Evolutionary conservation across 1,140 invertebrate species (phyloP).

Genomic region (Anastrepha obliqua): DNA sequence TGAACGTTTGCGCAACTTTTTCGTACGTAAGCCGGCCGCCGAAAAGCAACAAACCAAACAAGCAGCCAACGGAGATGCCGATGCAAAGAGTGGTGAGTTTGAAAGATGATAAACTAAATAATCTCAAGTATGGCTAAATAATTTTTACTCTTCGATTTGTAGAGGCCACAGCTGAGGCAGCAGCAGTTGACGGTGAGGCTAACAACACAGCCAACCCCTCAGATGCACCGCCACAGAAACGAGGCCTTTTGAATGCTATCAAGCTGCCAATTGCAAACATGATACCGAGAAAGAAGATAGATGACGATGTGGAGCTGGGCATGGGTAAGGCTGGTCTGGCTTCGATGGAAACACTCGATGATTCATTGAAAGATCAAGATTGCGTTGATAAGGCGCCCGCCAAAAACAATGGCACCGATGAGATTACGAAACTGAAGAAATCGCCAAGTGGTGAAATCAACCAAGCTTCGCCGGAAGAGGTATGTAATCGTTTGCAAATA

Average conservation of each 20-base stretch:
- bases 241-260: conserved; percentile 79
- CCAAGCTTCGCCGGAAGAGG: conserved; percentile 62
- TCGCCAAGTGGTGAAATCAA: conserved; percentile 76
- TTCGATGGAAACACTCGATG: conserved; percentile 85
- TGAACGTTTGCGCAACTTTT: conserved; percentile 70
- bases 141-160: conserved; percentile 37
- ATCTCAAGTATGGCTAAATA: not conserved
- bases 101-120: not conserved
- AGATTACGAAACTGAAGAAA: conserved; percentile 81
- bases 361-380: conserved; percentile 76
- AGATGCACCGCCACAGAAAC: conserved; percentile 66
- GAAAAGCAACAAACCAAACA: conserved; percentile 66
- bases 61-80: conserved; percentile 58
- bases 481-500: not conserved
- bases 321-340: conserved; percentile 81
- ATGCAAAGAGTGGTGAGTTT: conserved; percentile 70
- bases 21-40: conserved; percentile 67
- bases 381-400: conserved; percentile 73
- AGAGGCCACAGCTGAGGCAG: conserved; percentile 75
- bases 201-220: conserved; percentile 61
- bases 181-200: conserved; percentile 69
- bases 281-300: conserved; percentile 76
- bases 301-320: conserved; percentile 76
- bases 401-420: conserved; percentile 78
- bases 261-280: conserved; percentile 80